A percentile compares a stretch with the other conserved stretches of the same genome.
These are phyloP conservation scores for Vombatus ursinus DNA, from an alignment of 2,113 vertebrate genomes.

Conservation along the genomic window DNA sequence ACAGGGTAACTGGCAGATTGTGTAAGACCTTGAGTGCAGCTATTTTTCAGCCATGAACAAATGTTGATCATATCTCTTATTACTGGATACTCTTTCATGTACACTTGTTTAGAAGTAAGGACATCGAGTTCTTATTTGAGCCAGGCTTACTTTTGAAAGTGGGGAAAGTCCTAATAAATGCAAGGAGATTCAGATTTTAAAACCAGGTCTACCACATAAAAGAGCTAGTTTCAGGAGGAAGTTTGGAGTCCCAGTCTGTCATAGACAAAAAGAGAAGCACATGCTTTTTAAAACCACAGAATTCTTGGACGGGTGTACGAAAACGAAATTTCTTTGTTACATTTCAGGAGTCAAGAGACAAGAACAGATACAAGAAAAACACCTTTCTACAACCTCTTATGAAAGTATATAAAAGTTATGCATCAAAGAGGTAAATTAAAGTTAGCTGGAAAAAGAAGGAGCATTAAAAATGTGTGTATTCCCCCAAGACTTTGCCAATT, in stretches of 20 bases:
- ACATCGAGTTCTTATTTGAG: not conserved
- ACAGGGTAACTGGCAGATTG: not conserved
- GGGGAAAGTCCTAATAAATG: not conserved
- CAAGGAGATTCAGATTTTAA: not conserved
- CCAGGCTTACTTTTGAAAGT: not conserved
- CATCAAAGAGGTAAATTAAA: not conserved
- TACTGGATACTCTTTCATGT: not conserved
- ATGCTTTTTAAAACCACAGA: not conserved
- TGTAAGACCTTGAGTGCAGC: not conserved
- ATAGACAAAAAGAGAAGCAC: not conserved
- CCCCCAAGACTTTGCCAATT: not conserved
- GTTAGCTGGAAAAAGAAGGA: not conserved
- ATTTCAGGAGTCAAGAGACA: not conserved
- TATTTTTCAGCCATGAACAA: not conserved
- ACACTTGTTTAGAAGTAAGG: no score
- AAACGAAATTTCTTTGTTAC: accelerated
- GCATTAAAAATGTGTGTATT: not conserved
- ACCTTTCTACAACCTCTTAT: not conserved
- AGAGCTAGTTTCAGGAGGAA: not conserved
- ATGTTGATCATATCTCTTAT: not conserved
- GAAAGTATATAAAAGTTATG: not conserved
- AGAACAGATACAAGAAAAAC: not conserved
- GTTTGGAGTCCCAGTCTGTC: not conserved
- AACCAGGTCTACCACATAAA: not conserved
- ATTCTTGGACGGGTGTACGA: not conserved